Evolutionary conservation across 1,140 invertebrate species (phyloP).

Genomic region (Rhyacophila brunnea): DNA sequence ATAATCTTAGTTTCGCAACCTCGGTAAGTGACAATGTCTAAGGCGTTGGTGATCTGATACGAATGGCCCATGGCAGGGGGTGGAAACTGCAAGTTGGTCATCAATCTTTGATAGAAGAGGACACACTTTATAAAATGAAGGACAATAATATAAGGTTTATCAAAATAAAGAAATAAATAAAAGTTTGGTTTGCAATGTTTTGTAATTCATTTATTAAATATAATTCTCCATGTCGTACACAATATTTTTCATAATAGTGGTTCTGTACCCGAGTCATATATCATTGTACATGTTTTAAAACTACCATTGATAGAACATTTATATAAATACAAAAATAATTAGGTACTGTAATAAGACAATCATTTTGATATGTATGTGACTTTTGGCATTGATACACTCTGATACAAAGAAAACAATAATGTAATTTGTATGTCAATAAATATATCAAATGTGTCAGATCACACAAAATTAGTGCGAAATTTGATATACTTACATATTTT

Average conservation of each 20-base stretch:
- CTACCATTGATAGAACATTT: constrained; percentile 9
- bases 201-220: constrained; percentile 36
- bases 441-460: too few species aligned
- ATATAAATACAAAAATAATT: constrained; percentile 20
- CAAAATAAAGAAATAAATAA: too few species aligned
- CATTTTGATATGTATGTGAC: constrained; percentile 10
- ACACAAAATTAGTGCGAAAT: too few species aligned
- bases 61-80: too few species aligned
- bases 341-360: constrained; percentile 3
- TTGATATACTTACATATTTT: too few species aligned
- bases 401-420: constrained; percentile 5
- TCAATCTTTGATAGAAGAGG: too few species aligned
- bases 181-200: constrained; percentile 18
- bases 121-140: too few species aligned
- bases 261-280: constrained; percentile 23
- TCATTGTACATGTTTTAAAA: constrained; percentile 22
- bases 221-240: constrained; percentile 35
- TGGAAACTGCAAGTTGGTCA: too few species aligned
- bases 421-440: neutral
- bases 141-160: too few species aligned
- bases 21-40: too few species aligned
- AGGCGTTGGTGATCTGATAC: too few species aligned
- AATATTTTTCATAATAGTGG: constrained; percentile 19
- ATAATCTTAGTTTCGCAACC: too few species aligned
- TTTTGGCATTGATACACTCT: constrained; percentile 11